phyloP scores from a whole-genome alignment of 2,113 vertebrate species.

The Lates calcarifer region DNA sequence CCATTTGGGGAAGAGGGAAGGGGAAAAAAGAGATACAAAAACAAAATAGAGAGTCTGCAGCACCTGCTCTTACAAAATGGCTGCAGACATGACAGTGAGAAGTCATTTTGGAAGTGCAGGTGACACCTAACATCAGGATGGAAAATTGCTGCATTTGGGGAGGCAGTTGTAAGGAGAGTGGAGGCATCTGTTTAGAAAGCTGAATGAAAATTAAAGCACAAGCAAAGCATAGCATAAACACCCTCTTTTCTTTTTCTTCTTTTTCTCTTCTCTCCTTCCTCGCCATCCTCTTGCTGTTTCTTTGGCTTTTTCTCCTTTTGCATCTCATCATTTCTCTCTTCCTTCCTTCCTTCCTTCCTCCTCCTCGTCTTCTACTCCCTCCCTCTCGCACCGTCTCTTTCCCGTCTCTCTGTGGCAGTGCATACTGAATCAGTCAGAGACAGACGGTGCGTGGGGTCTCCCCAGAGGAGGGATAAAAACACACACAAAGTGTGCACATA shows the following conservation, averaged over 20 bases:
- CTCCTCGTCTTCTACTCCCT: background rate
- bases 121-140: conserved; percentile 1
- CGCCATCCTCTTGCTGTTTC: background rate
- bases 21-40: background rate
- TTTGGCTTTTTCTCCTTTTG: background rate
- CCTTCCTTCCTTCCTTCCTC: background rate
- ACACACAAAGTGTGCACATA: conserved; percentile 19
- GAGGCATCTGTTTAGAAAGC: conserved; percentile 16
- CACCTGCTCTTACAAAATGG: conserved; percentile 64
- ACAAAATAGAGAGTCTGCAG: conserved; percentile 31
- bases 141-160: conserved; percentile 5
- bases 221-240: conserved; percentile 12
- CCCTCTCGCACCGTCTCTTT: background rate
- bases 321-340: background rate
- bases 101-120: conserved; percentile 5
- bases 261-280: background rate
- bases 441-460: conserved; percentile 76
- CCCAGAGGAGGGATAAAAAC: conserved; percentile 53
- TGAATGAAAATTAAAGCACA: conserved; percentile 8
- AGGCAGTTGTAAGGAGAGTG: no score
- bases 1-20: conserved; percentile 47
- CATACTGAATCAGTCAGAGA: conserved; percentile 63
- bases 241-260: background rate
- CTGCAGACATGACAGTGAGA: conserved; percentile 13
- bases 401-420: conserved; percentile 48